Conservation (phyloP, 1,140 invertebrate species). For the Condylostylus longicornis region DNA sequence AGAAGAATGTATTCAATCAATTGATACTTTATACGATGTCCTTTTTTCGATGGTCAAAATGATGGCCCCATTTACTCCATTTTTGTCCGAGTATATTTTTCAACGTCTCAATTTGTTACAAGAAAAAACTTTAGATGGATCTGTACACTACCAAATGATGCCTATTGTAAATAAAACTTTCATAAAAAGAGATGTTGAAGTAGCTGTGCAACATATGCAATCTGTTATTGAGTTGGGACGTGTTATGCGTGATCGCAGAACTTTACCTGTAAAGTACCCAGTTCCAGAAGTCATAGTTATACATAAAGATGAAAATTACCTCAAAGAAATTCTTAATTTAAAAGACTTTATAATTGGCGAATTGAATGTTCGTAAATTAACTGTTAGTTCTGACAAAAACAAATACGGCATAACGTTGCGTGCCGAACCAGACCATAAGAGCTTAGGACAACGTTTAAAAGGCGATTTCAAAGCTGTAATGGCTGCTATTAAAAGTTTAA, state of each 20-base stretch:
- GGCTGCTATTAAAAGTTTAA: slow-evolving; percentile 64
- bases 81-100: slow-evolving; percentile 92
- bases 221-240: slow-evolving; percentile 87
- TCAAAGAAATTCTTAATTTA: slow-evolving; percentile 69
- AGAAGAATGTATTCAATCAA: slow-evolving; percentile 65
- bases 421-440: slow-evolving; percentile 82
- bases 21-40: slow-evolving; percentile 80
- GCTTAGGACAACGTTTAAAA: slow-evolving; percentile 73
- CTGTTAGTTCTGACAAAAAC: slow-evolving; percentile 77
- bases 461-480: slow-evolving; percentile 79
- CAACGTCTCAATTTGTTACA: slow-evolving; percentile 51
- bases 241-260: slow-evolving; percentile 81
- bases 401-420: slow-evolving; percentile 85
- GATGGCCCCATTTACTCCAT: slow-evolving; percentile 96
- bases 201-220: slow-evolving; percentile 84
- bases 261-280: slow-evolving; percentile 91
- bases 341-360: slow-evolving; percentile 84
- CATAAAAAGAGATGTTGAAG: slow-evolving; percentile 79
- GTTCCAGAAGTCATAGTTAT: slow-evolving; percentile 91
- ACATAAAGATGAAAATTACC: slow-evolving; percentile 61
- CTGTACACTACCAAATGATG: slow-evolving; percentile 81
- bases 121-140: slow-evolving; percentile 28
- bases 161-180: slow-evolving; percentile 53
- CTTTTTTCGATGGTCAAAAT: slow-evolving; percentile 78
- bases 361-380: slow-evolving; percentile 83